Percentiles rank a stretch among this genome's conserved stretches.
Evolutionary conservation across 2,113 vertebrate species (phyloP).

Genomic region (Pelobates fuscus): DNA sequence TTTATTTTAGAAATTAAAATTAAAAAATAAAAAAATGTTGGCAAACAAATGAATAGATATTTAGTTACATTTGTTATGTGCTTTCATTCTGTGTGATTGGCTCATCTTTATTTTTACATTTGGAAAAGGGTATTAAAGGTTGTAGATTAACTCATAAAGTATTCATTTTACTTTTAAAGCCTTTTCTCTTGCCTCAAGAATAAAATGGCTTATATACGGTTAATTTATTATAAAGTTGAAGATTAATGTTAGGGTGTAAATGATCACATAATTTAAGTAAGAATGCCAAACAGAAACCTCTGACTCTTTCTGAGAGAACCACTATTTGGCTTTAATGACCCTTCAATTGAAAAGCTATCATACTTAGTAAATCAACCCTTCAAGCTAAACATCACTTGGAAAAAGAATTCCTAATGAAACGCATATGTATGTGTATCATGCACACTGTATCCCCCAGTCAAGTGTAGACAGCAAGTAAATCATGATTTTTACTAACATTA

Average conservation of each 20-base stretch:
- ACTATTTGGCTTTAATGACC: conserved; percentile 1
- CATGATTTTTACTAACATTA: neutral
- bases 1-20: too few relatives aligned
- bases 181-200: conserved; percentile 6
- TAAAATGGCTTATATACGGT: neutral
- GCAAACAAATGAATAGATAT: too few relatives aligned
- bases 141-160: too few relatives aligned
- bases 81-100: too few relatives aligned
- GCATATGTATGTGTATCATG: conserved; percentile 11
- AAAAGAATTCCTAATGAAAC: neutral
- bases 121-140: too few relatives aligned
- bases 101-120: too few relatives aligned
- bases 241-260: neutral
- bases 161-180: too few relatives aligned
- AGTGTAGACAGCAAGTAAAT: neutral
- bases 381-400: neutral
- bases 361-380: conserved; percentile 16
- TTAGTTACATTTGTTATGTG: too few relatives aligned
- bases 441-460: neutral
- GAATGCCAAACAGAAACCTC: neutral
- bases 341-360: conserved; percentile 12
- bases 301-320: neutral
- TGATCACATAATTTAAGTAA: neutral
- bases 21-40: too few relatives aligned
- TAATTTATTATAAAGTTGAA: too few relatives aligned